Conservation (phyloP, 2,888 invertebrate species). For the Hedychridium roseum region DNA sequence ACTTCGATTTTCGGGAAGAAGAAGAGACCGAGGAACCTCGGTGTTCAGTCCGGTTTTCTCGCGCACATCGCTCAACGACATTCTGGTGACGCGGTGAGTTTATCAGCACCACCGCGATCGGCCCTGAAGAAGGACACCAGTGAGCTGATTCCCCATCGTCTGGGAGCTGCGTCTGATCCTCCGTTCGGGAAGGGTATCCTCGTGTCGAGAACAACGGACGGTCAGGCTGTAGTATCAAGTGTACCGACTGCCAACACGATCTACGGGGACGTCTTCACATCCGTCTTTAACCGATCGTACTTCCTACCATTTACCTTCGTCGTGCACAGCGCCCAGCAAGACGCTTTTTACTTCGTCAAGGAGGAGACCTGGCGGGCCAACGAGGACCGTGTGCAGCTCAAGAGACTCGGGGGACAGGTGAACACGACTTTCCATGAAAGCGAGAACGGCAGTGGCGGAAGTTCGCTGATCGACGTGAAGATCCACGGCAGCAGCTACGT, state of each 20-base stretch:
- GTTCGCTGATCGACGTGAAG: constrained; percentile 78
- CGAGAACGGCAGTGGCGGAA: constrained; percentile 77
- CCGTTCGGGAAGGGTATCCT: constrained; percentile 89
- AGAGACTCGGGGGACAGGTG: constrained; percentile 87
- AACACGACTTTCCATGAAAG: constrained; percentile 92
- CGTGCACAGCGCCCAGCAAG: constrained; percentile 87
- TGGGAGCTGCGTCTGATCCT: constrained; percentile 86
- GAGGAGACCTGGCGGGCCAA: constrained; percentile 89
- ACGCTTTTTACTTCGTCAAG: constrained; percentile 93
- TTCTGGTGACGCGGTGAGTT: constrained; percentile 78
- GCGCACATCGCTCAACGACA: constrained; percentile 82
- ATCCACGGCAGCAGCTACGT: constrained; percentile 91
- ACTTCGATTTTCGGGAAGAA: constrained; percentile 68
- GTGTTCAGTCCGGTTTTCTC: constrained; percentile 84
- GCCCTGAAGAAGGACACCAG: constrained; percentile 82
- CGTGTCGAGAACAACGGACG: constrained; percentile 80
- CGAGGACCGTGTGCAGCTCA: constrained; percentile 88
- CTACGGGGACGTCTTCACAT: constrained; percentile 90
- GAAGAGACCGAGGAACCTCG: constrained; percentile 70
- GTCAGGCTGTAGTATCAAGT: constrained; percentile 83
- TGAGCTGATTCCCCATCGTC: constrained; percentile 76
- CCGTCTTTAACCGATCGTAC: constrained; percentile 89
- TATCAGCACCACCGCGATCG: constrained; percentile 82
- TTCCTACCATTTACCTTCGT: constrained; percentile 88
- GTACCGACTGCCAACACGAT: constrained; percentile 91